These are phyloP conservation scores for Tragelaphus scriptus DNA, from an alignment of 2,113 vertebrate species.

Conservation along the genomic window DNA sequence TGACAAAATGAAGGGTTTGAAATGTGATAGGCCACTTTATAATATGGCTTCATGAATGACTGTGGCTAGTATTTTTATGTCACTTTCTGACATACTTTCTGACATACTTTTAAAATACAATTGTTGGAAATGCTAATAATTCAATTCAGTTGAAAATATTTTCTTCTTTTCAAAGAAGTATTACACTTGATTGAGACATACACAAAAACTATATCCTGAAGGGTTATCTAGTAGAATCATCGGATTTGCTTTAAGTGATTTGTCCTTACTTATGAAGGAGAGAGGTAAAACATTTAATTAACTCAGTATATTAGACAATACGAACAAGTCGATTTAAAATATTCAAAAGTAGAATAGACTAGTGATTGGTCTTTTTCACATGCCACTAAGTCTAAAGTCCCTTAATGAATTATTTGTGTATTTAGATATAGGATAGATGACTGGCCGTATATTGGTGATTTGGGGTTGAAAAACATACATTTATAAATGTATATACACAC, in stretches of 20 bases:
- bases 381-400: neutral
- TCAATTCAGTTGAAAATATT: neutral
- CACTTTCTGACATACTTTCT: constrained; percentile 52
- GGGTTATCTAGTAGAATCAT: neutral
- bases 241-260: neutral
- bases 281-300: neutral
- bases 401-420: neutral
- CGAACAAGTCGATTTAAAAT: neutral
- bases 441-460: neutral
- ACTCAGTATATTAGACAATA: neutral
- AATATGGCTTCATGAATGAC: neutral
- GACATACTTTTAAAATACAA: constrained; percentile 29
- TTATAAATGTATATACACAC: neutral
- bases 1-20: neutral
- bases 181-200: neutral
- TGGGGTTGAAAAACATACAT: neutral
- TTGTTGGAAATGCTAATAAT: constrained; percentile 30
- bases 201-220: neutral
- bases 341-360: neutral
- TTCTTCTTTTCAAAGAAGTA: neutral
- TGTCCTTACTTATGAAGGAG: neutral
- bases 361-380: neutral
- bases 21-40: constrained; percentile 11
- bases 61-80: constrained; percentile 15
- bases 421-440: neutral